These are phyloP conservation scores for Drosophila limbata DNA, from an alignment of 2,888 invertebrate genomes.

Conservation along the genomic window DNA sequence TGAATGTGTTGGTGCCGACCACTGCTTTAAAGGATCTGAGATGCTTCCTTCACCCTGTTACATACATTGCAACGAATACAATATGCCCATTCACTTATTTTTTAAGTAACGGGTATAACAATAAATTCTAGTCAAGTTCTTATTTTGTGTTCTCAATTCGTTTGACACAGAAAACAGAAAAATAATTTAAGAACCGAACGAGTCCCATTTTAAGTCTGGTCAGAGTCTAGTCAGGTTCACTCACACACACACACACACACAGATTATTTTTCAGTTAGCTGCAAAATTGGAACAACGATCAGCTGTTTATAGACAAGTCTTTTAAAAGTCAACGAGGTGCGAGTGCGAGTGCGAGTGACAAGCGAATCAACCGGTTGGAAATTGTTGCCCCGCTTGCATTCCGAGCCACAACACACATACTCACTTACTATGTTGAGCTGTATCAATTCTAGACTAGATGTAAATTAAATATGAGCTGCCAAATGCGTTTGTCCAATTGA, in stretches of 20 bases:
- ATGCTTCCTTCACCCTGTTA: no score
- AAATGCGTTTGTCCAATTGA: slow-evolving; percentile 16
- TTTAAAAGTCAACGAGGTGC: slow-evolving; percentile 17
- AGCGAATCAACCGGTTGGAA: slow-evolving; percentile 54
- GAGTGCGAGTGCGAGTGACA: not conserved
- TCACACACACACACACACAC: not conserved
- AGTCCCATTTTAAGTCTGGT: slow-evolving; percentile 32
- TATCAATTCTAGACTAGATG: slow-evolving; percentile 9
- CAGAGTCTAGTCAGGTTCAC: slow-evolving; percentile 20
- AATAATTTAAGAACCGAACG: slow-evolving; percentile 49
- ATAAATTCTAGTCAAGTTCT: not conserved
- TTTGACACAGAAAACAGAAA: not conserved
- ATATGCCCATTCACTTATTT: no score
- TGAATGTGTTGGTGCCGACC: no score
- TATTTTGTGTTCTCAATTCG: not conserved
- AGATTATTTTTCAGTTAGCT: slow-evolving; percentile 21
- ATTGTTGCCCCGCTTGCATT: slow-evolving; percentile 18
- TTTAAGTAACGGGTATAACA: no score
- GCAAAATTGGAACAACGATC: slow-evolving; percentile 53
- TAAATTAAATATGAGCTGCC: slow-evolving; percentile 15
- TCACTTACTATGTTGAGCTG: not conserved
- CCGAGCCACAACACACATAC: slow-evolving; percentile 1
- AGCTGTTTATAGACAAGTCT: slow-evolving; percentile 50
- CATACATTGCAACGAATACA: no score
- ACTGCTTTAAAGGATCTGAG: no score